Conservation (phyloP, 1,140 invertebrate genomes). For the Grapholita molesta region DNA sequence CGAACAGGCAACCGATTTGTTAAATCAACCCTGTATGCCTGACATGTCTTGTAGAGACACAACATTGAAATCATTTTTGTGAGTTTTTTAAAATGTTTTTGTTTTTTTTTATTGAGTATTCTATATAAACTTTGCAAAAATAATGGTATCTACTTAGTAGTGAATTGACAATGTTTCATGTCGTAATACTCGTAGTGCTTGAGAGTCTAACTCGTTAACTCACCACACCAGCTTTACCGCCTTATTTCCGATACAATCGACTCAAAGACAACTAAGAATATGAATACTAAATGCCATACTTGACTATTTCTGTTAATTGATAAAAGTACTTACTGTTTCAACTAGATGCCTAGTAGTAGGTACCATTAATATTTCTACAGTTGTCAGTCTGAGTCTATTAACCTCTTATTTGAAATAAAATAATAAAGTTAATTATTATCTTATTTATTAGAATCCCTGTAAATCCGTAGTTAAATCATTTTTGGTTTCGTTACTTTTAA, state of each 20-base stretch:
- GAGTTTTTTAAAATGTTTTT: not conserved
- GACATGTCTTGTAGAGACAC: not conserved
- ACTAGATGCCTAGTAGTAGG: not conserved
- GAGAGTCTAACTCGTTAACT: constrained; percentile 11
- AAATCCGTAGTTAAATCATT: not conserved
- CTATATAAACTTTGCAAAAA: not conserved
- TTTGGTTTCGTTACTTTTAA: not conserved
- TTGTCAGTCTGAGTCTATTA: too few relatives aligned
- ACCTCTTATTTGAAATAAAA: too few relatives aligned
- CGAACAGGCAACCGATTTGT: too few relatives aligned
- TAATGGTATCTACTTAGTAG: not conserved
- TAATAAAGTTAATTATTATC: too few relatives aligned
- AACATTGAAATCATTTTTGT: not conserved
- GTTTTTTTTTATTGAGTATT: not conserved
- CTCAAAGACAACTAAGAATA: not conserved
- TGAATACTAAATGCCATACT: constrained; percentile 13
- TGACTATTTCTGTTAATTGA: not conserved
- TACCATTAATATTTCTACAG: too few relatives aligned
- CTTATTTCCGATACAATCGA: not conserved
- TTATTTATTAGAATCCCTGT: too few relatives aligned
- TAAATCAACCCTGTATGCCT: too few relatives aligned
- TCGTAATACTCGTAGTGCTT: not conserved
- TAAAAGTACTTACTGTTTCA: not conserved
- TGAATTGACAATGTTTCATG: constrained; percentile 4
- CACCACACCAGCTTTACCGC: not conserved